These are phyloP conservation scores for Lissonota sp. DNA, from an alignment of 2,888 invertebrate genomes.

Conservation along the genomic window DNA sequence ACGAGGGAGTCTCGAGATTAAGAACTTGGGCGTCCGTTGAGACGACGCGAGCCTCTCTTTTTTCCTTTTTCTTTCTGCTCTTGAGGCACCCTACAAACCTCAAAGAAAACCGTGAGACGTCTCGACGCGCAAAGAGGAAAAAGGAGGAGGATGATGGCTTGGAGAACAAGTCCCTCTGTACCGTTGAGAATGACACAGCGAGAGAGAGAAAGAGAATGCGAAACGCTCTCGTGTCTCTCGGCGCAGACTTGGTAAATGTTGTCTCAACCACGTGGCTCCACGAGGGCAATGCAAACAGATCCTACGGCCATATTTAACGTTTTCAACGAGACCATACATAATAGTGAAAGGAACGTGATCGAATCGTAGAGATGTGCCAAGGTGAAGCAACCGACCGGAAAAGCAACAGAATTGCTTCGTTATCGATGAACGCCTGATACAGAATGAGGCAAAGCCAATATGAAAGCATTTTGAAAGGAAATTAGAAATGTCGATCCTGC, in stretches of 20 bases:
- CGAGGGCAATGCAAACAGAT: conserved; percentile 71
- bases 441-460: too few species aligned
- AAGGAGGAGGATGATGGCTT: neutral
- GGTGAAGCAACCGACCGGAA: neutral
- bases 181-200: neutral
- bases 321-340: conserved; percentile 40
- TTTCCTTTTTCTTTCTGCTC: conserved; percentile 13
- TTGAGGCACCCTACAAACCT: conserved; percentile 60
- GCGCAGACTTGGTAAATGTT: conserved; percentile 72
- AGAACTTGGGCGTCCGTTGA: conserved; percentile 40
- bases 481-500: too few species aligned
- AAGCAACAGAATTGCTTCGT: conserved; percentile 13
- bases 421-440: conserved; percentile 23
- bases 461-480: too few species aligned
- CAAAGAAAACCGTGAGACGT: conserved; percentile 63
- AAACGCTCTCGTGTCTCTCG: conserved; percentile 13
- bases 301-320: conserved; percentile 72
- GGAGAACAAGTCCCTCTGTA: too few species aligned
- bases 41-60: conserved; percentile 14
- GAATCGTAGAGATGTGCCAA: conserved; percentile 27
- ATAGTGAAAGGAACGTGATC: conserved; percentile 43
- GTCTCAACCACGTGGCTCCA: conserved; percentile 70
- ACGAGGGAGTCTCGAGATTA: conserved; percentile 51
- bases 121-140: conserved; percentile 29
- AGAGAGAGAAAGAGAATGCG: conserved; percentile 19